Evolutionary conservation across 2,113 vertebrate species (phyloP).

Genomic region (Brachypteracias leptosomus): DNA sequence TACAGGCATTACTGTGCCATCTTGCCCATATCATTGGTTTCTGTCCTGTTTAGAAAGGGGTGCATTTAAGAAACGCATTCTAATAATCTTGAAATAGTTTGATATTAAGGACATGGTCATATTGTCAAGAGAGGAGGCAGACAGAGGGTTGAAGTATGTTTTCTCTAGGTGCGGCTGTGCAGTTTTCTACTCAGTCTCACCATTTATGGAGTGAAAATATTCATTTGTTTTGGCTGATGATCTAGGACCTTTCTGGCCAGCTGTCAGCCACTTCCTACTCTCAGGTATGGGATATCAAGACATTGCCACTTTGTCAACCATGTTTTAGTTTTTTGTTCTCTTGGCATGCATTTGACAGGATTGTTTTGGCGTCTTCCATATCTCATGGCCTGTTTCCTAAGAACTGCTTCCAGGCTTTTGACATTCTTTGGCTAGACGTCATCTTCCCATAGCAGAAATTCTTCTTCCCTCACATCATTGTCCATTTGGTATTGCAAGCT

Average conservation of each 20-base stretch:
- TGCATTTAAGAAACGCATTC: background rate
- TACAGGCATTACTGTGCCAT: background rate
- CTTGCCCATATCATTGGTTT: background rate
- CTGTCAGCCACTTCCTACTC: background rate
- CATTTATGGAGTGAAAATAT: background rate
- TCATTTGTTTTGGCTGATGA: background rate
- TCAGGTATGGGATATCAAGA: background rate
- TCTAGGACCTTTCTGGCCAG: background rate
- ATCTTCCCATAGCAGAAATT: background rate
- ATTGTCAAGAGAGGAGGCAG: background rate
- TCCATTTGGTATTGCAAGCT: background rate
- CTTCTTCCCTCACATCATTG: background rate
- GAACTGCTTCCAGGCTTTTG: background rate
- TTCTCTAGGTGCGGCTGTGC: background rate
- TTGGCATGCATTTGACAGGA: background rate
- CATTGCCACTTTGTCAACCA: background rate
- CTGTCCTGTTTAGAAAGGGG: background rate
- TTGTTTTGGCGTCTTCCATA: background rate
- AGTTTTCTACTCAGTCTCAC: background rate
- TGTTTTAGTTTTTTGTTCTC: background rate
- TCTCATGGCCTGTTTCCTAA: background rate
- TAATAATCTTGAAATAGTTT: background rate
- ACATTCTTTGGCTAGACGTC: background rate
- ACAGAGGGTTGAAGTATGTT: background rate
- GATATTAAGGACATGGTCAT: background rate